phyloP scores from a whole-genome alignment of 1,140 invertebrate species.

The Lysiphlebus fabarum region DNA sequence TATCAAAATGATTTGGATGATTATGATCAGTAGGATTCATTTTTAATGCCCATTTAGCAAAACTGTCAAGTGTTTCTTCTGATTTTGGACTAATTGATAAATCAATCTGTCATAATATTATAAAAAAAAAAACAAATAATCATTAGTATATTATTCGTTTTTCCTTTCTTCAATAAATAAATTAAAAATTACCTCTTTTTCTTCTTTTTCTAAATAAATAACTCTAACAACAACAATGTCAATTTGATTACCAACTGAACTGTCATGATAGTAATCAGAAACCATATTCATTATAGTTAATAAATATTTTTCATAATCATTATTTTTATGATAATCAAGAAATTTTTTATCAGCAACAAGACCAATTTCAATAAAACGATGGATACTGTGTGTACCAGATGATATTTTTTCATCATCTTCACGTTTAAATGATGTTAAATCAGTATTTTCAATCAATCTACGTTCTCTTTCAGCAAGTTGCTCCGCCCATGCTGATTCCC shows the following conservation, averaged over 20 bases:
- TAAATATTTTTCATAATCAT: conserved; percentile 65
- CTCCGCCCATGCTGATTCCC: conserved; percentile 52
- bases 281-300: conserved; percentile 74
- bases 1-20: conserved; percentile 72
- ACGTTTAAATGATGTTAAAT: conserved; percentile 18
- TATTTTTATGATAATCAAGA: conserved; percentile 61
- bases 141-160: no score
- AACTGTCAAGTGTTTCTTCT: conserved; percentile 63
- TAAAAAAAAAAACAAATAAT: no score
- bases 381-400: conserved; percentile 40
- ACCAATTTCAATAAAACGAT: conserved; percentile 62
- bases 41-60: conserved; percentile 67
- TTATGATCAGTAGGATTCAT: conserved; percentile 65
- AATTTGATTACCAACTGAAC: conserved; percentile 64
- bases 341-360: conserved; percentile 68
- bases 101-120: conserved; percentile 44
- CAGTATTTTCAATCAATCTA: conserved; percentile 25
- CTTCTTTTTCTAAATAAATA: conserved; percentile 56
- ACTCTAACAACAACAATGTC: conserved; percentile 66
- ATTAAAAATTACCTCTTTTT: conserved; percentile 47
- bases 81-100: conserved; percentile 59
- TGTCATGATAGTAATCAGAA: conserved; percentile 64
- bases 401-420: conserved; percentile 4
- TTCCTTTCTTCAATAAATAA: neutral
- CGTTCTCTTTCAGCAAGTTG: conserved; percentile 39